Conservation (phyloP, 2,797 vertebrate species). For the Lacerta agilis region DNA sequence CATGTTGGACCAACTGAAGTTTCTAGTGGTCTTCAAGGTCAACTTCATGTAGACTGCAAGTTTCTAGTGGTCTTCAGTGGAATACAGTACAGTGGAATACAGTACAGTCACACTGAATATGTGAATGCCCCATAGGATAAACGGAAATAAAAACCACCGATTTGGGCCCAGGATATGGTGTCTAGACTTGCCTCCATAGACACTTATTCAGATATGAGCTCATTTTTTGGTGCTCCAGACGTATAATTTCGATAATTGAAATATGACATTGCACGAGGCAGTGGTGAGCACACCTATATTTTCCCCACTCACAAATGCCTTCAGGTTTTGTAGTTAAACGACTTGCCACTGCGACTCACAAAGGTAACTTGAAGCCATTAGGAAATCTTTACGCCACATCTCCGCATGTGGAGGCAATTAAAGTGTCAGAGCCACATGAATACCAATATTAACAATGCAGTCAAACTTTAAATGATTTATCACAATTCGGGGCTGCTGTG, state of each 20-base stretch:
- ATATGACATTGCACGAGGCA: slow-evolving; percentile 31
- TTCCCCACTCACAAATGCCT: slow-evolving; percentile 28
- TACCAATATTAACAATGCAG: slow-evolving; percentile 35
- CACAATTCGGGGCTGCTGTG: slow-evolving; percentile 27
- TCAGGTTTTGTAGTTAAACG: slow-evolving; percentile 37
- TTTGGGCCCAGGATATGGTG: not conserved
- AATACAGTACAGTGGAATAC: not conserved
- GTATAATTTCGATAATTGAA: slow-evolving; percentile 34
- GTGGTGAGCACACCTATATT: slow-evolving; percentile 33
- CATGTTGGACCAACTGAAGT: too few relatives aligned
- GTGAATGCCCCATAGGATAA: not conserved
- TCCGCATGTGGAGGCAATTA: slow-evolving; percentile 48
- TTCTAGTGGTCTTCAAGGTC: too few relatives aligned
- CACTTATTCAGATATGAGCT: not conserved
- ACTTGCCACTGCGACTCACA: slow-evolving; percentile 48
- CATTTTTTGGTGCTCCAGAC: slow-evolving; percentile 22
- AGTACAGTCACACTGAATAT: not conserved
- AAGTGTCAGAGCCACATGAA: slow-evolving; percentile 34
- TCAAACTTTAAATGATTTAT: slow-evolving; percentile 49
- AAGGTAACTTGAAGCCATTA: slow-evolving; percentile 49
- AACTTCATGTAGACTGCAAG: not conserved
- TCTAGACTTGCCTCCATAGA: not conserved
- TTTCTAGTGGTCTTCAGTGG: too few relatives aligned
- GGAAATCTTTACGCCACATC: slow-evolving; percentile 40
- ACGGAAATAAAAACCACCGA: not conserved